Base-by-base conservation (phyloP, 1,140 invertebrate genomes). In the Leucophenga varia region DNA sequence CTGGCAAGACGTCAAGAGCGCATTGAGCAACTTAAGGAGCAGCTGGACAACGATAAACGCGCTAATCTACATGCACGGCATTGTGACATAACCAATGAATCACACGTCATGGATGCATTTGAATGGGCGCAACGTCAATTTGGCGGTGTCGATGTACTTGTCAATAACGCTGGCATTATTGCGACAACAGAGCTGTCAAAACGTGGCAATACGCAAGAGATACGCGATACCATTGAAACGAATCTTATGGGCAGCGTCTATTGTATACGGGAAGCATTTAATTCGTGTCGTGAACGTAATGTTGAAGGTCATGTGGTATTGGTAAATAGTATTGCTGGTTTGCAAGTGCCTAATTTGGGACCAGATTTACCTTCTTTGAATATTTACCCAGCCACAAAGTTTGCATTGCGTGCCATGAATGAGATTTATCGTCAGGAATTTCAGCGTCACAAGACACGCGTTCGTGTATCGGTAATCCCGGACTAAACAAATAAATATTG, bases 111-210 rank as follows among this genome's bases (percentile, higher is more conserved):
- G 3, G 64, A 75, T 14, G 80, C 86, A 21, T 91, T 91, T 57
- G 59, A 80, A 35, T 84, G 81, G 80, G 77, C 83, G 3, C 76
- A 82, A 19, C 65, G 78, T 0, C 78, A 80, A 1, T 74, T 85
- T 16, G 86, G 85, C 2, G 82, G 84, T 1, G 76, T 87, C 1
- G 82, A 90, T 59, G 76, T 91, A 3, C 75, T 89, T 28, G 76
- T 92, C 28, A 91, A 89, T 68, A 89, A 88, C 72, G 88, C 89
- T 12, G 89, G 85, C 2, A 59, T 85, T 2, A 68, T 78, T 1
- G 55, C 59, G 74, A 61, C 80, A 77, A 79, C 65, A 55, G 54
- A 64, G 72, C 21, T 82, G 80, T 59, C 61, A 51, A 78, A 59
- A 76, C 78, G 76, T 48, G 68, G 22, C 3, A 72, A 74, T 25